Conservation (phyloP, 2,888 invertebrate genomes). For the Litoditis marina region DNA sequence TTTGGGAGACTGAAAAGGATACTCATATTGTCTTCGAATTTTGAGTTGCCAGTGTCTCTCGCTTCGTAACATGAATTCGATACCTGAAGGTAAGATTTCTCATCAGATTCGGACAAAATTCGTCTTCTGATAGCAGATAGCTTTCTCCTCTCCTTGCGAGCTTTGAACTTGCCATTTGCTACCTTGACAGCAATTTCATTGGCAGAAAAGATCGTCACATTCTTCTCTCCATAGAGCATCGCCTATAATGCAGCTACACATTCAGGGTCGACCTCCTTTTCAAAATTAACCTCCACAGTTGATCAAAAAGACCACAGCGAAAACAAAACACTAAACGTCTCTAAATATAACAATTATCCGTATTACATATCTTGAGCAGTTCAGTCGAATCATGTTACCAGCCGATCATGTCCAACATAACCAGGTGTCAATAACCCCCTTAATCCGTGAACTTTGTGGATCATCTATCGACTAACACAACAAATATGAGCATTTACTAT, state of each 20-base stretch:
- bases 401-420: background rate
- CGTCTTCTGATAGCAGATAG: slow-evolving; percentile 6
- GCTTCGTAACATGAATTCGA: too few species aligned
- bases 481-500: background rate
- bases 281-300: background rate
- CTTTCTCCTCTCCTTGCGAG: background rate
- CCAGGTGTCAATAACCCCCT: background rate
- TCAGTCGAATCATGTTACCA: too few species aligned
- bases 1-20: too few species aligned
- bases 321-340: too few species aligned
- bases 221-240: background rate
- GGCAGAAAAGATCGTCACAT: background rate
- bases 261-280: too few species aligned
- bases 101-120: too few species aligned
- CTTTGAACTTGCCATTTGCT: slow-evolving; percentile 6
- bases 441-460: background rate
- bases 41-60: too few species aligned
- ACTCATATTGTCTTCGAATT: too few species aligned
- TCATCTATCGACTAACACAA: background rate
- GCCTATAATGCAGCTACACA: slow-evolving; percentile 2
- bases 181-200: slow-evolving; percentile 12
- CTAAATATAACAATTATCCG: too few species aligned
- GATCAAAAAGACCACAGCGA: background rate
- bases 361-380: too few species aligned
- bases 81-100: too few species aligned